phyloP scores from a whole-genome alignment of 2,888 invertebrate genomes.

The Phania funesta region DNA sequence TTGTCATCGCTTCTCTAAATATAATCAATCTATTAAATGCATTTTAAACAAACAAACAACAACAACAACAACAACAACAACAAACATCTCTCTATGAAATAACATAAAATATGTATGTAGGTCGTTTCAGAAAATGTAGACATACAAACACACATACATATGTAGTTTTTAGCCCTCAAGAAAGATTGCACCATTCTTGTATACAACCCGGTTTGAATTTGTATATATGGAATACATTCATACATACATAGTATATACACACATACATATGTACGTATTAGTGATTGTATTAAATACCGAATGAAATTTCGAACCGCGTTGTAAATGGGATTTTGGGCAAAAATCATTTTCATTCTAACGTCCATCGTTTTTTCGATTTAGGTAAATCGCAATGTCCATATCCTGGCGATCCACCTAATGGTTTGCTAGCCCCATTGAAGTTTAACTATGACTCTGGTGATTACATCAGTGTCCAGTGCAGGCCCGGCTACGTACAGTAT shows the following conservation, averaged over 20 bases:
- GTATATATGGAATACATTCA: neutral
- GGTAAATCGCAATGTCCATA: constrained; percentile 88
- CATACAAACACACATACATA: no score
- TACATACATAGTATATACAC: neutral
- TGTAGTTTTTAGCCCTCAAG: neutral
- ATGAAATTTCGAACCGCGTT: constrained; percentile 31
- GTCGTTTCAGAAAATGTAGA: neutral
- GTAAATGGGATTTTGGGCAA: constrained; percentile 15
- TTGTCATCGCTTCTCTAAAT: constrained; percentile 41
- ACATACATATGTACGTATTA: neutral
- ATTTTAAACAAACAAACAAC: neutral
- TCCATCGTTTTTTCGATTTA: constrained; percentile 78
- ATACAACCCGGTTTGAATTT: constrained; percentile 45
- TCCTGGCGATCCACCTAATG: constrained; percentile 87
- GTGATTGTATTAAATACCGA: neutral
- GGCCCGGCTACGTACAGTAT: constrained; percentile 83
- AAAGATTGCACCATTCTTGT: neutral
- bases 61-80: neutral
- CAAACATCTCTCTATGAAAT: constrained; percentile 1
- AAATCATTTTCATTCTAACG: constrained; percentile 20
- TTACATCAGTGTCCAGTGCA: constrained; percentile 85
- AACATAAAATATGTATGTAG: neutral
- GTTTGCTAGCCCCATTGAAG: constrained; percentile 86
- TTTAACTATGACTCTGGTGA: constrained; percentile 89
- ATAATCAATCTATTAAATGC: neutral